Base-by-base conservation (phyloP, 2,797 vertebrate species). In the Sciurus vulgaris region DNA sequence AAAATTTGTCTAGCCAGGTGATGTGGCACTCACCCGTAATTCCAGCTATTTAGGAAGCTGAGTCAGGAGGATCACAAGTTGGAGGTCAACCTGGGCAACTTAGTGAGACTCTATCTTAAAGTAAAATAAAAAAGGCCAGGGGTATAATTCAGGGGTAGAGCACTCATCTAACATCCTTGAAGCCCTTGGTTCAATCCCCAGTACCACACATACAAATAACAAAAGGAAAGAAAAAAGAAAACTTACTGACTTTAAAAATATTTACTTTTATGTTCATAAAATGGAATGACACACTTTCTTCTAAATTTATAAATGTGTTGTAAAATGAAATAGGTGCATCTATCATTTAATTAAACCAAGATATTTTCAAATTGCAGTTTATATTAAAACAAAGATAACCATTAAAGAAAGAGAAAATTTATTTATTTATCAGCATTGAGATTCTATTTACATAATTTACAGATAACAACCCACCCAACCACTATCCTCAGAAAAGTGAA, bases 341-440 rank as follows among this genome's bases (percentile, higher is more conserved):
- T 74, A 69, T 59, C n/a, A 89, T 93, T 94, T 93, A 95, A 91
- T 76, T 93, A 81, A 96, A 84, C 63, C 56, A 94, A 86, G 13
- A 67, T 44, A 86, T 83, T 93, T 94, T 86, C n/a, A 54, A 92
- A 96, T 77, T 56, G 30, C 24, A 96, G 59, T 84, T 87, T 86
- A 77, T 30, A 89, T n/a, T 88, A 76, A 94, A 93, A 83, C 20
- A 94, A 95, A 96, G 97, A 81, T 79, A 89, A 90, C 30, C 76
- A 94, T 61, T 94, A 78, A 87, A 70, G 14, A 96, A 91, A 92
- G 49, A 15, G 76, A 94, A 51, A 11, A 84, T 77, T 51, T 59
- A 72, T 91, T 95, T 88, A 91, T 65, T 96, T 94, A 97, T 51
- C 79, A 96, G n/a, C 85, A 74, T 8, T 72, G 5, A 93, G n/a